Evolutionary conservation across 2,888 invertebrate species (phyloP).

Genomic region (Tachina grossa): DNA sequence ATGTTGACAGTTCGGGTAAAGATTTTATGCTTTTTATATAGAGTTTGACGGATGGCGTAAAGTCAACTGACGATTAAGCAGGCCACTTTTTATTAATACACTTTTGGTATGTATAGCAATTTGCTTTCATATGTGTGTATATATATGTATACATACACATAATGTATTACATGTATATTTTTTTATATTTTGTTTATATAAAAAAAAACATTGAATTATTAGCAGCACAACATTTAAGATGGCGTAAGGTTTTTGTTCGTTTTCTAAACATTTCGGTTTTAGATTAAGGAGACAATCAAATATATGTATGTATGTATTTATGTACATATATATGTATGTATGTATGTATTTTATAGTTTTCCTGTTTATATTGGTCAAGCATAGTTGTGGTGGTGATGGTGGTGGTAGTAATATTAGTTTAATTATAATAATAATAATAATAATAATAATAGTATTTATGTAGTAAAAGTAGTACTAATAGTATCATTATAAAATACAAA

Average conservation of each 20-base stretch:
- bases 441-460: conserved; percentile 1
- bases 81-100: too few relatives aligned
- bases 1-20: too few relatives aligned
- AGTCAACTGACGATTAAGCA: too few relatives aligned
- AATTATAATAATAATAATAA: conserved; percentile 25
- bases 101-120: background rate
- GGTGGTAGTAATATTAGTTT: conserved; percentile 32
- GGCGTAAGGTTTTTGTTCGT: conserved; percentile 30
- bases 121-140: background rate
- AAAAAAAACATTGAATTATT: conserved; percentile 60
- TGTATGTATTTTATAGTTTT: background rate
- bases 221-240: conserved; percentile 66
- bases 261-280: conserved; percentile 30
- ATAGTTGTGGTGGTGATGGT: conserved; percentile 21
- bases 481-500: conserved; percentile 36
- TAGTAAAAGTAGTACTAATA: conserved; percentile 33
- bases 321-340: conserved; percentile 1
- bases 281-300: conserved; percentile 5
- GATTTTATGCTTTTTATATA: too few relatives aligned
- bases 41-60: too few relatives aligned
- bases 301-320: conserved; percentile 1
- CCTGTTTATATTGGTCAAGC: conserved; percentile 56
- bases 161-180: conserved; percentile 13
- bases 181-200: conserved; percentile 43
- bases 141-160: background rate